Base-by-base conservation (phyloP, 2,797 vertebrate genomes). In the Alauda arvensis region DNA sequence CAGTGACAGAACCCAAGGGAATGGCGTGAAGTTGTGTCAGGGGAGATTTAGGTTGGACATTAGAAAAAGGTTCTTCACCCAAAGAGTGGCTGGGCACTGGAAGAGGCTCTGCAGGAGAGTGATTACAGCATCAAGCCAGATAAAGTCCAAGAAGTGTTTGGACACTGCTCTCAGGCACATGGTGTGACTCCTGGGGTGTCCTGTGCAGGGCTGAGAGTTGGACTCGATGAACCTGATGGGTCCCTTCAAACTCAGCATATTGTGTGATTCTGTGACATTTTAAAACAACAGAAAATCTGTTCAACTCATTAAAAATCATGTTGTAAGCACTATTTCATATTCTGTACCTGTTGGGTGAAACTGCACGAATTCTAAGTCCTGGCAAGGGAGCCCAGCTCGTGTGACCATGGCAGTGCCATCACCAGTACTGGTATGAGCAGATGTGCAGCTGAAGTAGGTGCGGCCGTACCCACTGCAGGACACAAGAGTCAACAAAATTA, bases 341-440 rank as follows among this genome's bases (percentile, higher is more conserved):
- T 26, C n/a, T 93, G 95, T 95, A 99, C 99, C 99, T 96, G 99
- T 99, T 63, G 99, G 99, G 94, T 99, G 99, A 90, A 99, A 99
- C 97, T 99, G 99, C 59, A 99, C 98, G 72, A 99, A 99, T 94
- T 99, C 99, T 69, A 99, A 92, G 93, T 99, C 99, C 96, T 99
- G 99, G 95, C 98, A 99, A 71, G 99, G 98, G 76, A 99, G 97
- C 10, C 98, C 98, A 29, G 99, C 99, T 93, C 99, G 97, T 61
- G 99, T 98, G 71, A 99, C 97, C 98, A 99, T 99, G 26, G 98
- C 99, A 12, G 96, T 99, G 65, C 99, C 99, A 2, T 99, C 99
- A 34, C 99, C 99, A 1, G 99, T 99, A 86, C 97, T 98, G 15
- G 99, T 99, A 94, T 99, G 99, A 46, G 99, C 99, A 25, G 99